phyloP scores from a whole-genome alignment of 64 coral and sea anemone genomes.

The Stylophora pistillata region DNA sequence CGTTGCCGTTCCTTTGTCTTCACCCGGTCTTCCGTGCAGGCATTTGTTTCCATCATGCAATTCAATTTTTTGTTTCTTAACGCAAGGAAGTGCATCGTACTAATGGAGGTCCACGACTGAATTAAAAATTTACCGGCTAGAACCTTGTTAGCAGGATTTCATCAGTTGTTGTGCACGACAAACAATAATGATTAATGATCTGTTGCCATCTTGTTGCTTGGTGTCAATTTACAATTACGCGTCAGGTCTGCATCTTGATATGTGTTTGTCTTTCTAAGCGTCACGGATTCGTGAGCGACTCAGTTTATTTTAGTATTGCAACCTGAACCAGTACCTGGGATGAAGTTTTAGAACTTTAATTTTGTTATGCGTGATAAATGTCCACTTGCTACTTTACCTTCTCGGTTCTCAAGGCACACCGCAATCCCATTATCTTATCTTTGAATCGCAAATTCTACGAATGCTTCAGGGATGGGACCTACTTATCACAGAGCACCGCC shows the following conservation, averaged over 20 bases:
- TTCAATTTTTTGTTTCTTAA: background rate
- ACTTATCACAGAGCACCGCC: slow-evolving; percentile 37
- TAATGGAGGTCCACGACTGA: background rate
- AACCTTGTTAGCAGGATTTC: slow-evolving; percentile 57
- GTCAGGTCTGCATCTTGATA: background rate
- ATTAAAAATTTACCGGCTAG: background rate
- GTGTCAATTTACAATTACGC: slow-evolving; percentile 25
- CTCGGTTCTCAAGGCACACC: slow-evolving; percentile 12
- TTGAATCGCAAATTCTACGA: slow-evolving; percentile 25
- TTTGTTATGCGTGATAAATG: background rate
- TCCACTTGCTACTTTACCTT: slow-evolving; percentile 1
- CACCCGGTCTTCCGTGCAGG: background rate
- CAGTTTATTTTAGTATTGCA: background rate
- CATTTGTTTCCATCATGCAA: slow-evolving; percentile 30
- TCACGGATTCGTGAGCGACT: background rate
- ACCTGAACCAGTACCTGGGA: background rate
- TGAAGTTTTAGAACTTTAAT: background rate
- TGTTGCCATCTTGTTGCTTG: slow-evolving; percentile 14
- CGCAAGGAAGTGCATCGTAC: background rate
- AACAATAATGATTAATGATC: slow-evolving; percentile 52
- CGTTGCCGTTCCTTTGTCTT: slow-evolving; percentile 43
- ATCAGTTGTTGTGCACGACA: slow-evolving; percentile 38
- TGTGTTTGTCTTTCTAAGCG: background rate
- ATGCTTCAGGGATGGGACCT: background rate
- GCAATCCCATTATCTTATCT: slow-evolving; percentile 35